phyloP scores from a whole-genome alignment of 2,888 invertebrate species.

The Drosophila rubida region DNA sequence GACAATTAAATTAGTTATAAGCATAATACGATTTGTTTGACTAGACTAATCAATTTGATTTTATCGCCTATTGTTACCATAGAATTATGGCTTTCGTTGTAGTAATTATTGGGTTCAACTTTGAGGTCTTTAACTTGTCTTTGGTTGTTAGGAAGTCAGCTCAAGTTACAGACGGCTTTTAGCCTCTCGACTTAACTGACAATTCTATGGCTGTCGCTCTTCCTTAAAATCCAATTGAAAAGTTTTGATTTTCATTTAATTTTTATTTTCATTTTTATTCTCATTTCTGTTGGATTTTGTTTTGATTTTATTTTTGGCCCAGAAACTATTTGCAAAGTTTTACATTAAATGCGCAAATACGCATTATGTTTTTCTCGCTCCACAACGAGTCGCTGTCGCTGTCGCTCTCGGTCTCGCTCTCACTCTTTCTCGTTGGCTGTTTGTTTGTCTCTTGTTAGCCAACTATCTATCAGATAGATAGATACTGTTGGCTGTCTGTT shows the following conservation, averaged over 20 bases:
- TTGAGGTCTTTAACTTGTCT: neutral
- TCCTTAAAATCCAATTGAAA: constrained; percentile 71
- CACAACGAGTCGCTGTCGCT: neutral
- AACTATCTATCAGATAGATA: constrained; percentile 33
- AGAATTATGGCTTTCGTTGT: neutral
- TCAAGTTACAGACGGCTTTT: constrained; percentile 2
- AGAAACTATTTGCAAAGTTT: constrained; percentile 77
- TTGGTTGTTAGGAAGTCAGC: constrained; percentile 8
- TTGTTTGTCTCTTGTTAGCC: constrained; percentile 15
- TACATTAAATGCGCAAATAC: constrained; percentile 79
- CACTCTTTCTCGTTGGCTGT: neutral
- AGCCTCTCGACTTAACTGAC: neutral
- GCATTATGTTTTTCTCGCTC: constrained; percentile 42
- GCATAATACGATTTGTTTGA: too few relatives aligned
- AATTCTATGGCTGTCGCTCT: constrained; percentile 12
- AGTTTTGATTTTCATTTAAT: constrained; percentile 62
- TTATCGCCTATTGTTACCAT: too few relatives aligned
- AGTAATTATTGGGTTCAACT: neutral
- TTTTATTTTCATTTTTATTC: constrained; percentile 55
- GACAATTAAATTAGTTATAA: too few relatives aligned
- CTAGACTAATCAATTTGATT: too few relatives aligned
- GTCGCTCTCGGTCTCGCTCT: neutral
- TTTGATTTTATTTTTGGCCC: constrained; percentile 70
- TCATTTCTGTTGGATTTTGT: constrained; percentile 45
- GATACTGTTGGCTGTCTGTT: constrained; percentile 22